Base-by-base conservation (phyloP, 1,140 invertebrate genomes). In the Arctopsyche grandis region DNA sequence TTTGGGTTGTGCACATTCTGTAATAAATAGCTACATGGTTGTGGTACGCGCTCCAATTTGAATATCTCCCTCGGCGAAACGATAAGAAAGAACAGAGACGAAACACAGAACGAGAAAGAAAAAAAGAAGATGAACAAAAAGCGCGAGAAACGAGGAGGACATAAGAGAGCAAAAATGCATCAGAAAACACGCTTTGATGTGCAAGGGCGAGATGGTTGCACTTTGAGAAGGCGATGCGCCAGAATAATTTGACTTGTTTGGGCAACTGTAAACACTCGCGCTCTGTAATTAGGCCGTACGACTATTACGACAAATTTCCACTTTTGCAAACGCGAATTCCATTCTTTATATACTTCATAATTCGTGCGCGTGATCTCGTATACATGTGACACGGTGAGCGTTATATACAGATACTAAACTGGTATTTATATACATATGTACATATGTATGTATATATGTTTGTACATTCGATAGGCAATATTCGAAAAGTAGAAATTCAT, bases 21-120 rank as follows among this genome's bases (percentile, higher is more conserved):
- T 58, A 74, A 60, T 74, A 77, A 81, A 81, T 80, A 80, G 43
- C 75, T 80, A 78, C 79, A 75, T 69, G 80, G 46, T 52, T 48
- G 9, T n/a, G 77, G 71, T 78, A 80, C 79, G 77, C 71, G 71
- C 69, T 43, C 75, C 80, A 81, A 81, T 81, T 81, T 81, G 80
- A 81, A 81, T 81, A 81, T 78, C 46, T 78, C 52, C 56, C 44
- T 12, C 24, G 74, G 24, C 46, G 52, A 29, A 38, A 22, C 12
- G 24, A 56, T 16, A 38, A 76, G 38, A 76, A 63, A 58, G 10
- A 43, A 21, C 5, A 10, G 19, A 56, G 12, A 58, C 9, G n/a
- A 48, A 73, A 24, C 10, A 74, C 69, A 66, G 0, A 66, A 24
- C 21, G 21, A 22, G 71, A 56, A n/a, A 58, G 1, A 14, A 74